These are phyloP conservation scores for Bombus sibiricus DNA, from an alignment of 1,140 invertebrate species.

Conservation along the genomic window DNA sequence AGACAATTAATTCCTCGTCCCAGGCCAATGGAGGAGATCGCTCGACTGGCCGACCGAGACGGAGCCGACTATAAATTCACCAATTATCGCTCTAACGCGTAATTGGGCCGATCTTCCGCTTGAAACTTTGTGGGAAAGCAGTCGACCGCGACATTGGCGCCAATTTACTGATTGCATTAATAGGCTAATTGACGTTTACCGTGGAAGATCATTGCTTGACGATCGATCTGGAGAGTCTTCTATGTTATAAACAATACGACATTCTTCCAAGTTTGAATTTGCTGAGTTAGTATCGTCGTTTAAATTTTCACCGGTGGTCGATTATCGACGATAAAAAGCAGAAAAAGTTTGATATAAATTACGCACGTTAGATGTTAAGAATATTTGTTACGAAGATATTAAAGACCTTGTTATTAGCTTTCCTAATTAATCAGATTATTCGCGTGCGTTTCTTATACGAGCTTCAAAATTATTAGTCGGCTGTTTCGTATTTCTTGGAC, in stretches of 20 bases:
- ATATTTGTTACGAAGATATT: too few species aligned
- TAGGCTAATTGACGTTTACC: constrained; percentile 37
- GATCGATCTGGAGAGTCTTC: background rate
- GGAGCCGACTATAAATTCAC: constrained; percentile 74
- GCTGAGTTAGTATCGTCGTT: too few species aligned
- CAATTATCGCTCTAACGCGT: constrained; percentile 77
- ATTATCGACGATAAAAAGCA: too few species aligned
- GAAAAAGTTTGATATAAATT: too few species aligned
- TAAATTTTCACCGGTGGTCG: too few species aligned
- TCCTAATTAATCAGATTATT: too few species aligned
- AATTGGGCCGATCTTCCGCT: constrained; percentile 72
- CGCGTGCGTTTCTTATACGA: too few species aligned
- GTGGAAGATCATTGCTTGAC: constrained; percentile 36
- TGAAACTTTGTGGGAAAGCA: constrained; percentile 77
- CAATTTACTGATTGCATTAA: constrained; percentile 77
- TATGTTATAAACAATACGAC: too few species aligned
- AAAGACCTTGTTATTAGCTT: too few species aligned
- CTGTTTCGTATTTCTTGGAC: background rate
- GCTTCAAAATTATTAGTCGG: too few species aligned
- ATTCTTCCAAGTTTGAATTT: too few species aligned
- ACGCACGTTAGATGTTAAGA: too few species aligned
- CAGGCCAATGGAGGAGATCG: constrained; percentile 69
- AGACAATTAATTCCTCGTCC: constrained; percentile 72
- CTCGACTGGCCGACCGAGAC: constrained; percentile 43
- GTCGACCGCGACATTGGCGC: constrained; percentile 75